Evolutionary conservation across 2,113 vertebrate species (phyloP).

Genomic region (Okapia johnstoni): DNA sequence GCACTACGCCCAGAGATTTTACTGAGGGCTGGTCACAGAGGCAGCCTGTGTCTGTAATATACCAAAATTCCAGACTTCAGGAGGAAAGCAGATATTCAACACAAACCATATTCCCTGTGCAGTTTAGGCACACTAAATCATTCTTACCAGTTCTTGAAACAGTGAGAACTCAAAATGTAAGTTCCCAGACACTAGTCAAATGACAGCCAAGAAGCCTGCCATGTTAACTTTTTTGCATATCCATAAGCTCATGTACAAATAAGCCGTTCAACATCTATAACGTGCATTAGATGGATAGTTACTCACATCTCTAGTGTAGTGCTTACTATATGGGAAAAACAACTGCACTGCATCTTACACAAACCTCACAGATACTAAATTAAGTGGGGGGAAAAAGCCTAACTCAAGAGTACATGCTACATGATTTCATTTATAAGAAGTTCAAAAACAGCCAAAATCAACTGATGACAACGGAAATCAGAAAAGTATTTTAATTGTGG

Average conservation of each 20-base stretch:
- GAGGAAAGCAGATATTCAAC: neutral
- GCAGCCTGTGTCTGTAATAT: neutral
- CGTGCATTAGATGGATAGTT: neutral
- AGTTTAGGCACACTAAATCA: neutral
- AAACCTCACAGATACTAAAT: neutral
- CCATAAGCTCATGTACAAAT: neutral
- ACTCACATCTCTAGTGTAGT: neutral
- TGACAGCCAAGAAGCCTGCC: neutral
- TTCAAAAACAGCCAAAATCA: neutral
- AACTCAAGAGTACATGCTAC: neutral
- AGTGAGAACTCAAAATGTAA: neutral
- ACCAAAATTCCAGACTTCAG: neutral
- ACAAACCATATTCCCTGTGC: neutral
- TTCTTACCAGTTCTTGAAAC: neutral
- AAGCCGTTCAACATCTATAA: neutral
- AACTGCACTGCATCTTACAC: neutral
- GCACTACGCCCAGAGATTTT: neutral
- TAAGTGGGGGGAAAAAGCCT: neutral
- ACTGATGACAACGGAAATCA: neutral
- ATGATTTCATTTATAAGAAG: neutral
- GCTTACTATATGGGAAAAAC: neutral
- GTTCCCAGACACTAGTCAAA: neutral
- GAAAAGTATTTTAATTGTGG: neutral
- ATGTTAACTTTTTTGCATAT: neutral
- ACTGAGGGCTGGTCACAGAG: neutral